Evolutionary conservation across 2,888 invertebrate species (phyloP), one percentile per base, ranked within the genome.

Genomic region (Troides helena): DNA sequence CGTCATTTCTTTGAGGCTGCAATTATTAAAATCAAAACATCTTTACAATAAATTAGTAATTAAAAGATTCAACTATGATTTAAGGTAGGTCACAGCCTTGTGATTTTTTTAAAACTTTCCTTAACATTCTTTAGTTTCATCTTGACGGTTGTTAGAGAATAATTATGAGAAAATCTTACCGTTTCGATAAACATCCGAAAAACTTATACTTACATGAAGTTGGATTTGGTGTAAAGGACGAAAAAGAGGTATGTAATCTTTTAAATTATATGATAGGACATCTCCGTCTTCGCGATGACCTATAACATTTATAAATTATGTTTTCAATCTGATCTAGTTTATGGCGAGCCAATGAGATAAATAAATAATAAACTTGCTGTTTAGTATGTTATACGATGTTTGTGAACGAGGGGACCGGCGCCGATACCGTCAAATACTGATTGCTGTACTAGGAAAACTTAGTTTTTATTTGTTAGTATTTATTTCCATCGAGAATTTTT

Each of bases 171-270:
- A 46, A 46, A 46, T 46, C 10, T 46, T 46, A 46, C 10, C 46
- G 5, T 46, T 46, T 46, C 14, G 14, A 46, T 14, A 30, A 30
- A 30, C 30, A 30, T 3, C 30, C 53, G 7, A 53, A 30, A n/a
- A 56, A 56, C 10, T 17, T 62, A 23, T 62, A 77, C 77, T 67
- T 78, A 82, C 76, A 68, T 81, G 73, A 18, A 76, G 69, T 62
- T 74, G 74, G 14, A 80, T 69, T n/a, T 59, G 50, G 66, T 74
- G 77, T 64, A 57, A 50, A 74, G 73, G 80, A 77, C 61, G 80
- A 80, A 80, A 77, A 72, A 74, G 76, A 72, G 75, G 81, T 71
- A 82, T 71, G 1, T 46, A 21, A 39, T 75, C 77, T 23, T 69
- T 58, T 65, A 72, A 73, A 30, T 68, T 18, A 60, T 70, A 81